Evolutionary conservation across 2,888 invertebrate species (phyloP), one percentile per base, ranked within the genome.

Genomic region (Alloscopus bannaensis): DNA sequence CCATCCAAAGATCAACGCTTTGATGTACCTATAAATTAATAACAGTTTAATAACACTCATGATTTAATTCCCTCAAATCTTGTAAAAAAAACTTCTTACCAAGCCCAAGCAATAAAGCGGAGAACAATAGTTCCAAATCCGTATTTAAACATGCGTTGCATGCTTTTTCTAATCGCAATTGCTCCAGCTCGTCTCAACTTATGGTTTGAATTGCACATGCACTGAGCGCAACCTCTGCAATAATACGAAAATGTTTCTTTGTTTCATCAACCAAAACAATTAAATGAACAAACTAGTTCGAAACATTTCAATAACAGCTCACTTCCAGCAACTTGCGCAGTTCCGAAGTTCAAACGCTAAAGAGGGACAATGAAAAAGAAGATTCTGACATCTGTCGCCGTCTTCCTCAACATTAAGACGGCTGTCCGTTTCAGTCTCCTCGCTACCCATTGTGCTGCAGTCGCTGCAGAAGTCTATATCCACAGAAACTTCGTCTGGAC

Each of bases 51-150:
- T 52, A n/a, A 22, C 24, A 3, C 18, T n/a, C 47, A 47, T n/a
- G 8, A 18, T 11, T 11, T 47, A 3, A n/a, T 6, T 47, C 18
- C 47, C 4, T 6, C 3, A 52, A 22, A 22, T 52, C 52, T 22
- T 52, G 16, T 52, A 52, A 55, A n/a, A n/a, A n/a, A n/a, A n/a
- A n/a, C n/a, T n/a, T n/a, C n/a, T 45, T 55, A 55, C 85, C 85
- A 82, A 11, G 81, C 64, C 81, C 83, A 82, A 6, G 82, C 84
- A 42, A 85, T 85, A 28, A 82, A 73, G 8, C 85, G 79, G 2
- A 85, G 78, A 2, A 85, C 81, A 40, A 85, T 62, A n/a, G 85
- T 85, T 36, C 85, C 85, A 66, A 85, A 84, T 8, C 83, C 72
- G 60, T 82, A 84, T 42, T 76, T 76, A 42, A 76, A 59, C 47